Base-by-base conservation (phyloP, 2,888 invertebrate genomes). In the Ophion ventricosus region DNA sequence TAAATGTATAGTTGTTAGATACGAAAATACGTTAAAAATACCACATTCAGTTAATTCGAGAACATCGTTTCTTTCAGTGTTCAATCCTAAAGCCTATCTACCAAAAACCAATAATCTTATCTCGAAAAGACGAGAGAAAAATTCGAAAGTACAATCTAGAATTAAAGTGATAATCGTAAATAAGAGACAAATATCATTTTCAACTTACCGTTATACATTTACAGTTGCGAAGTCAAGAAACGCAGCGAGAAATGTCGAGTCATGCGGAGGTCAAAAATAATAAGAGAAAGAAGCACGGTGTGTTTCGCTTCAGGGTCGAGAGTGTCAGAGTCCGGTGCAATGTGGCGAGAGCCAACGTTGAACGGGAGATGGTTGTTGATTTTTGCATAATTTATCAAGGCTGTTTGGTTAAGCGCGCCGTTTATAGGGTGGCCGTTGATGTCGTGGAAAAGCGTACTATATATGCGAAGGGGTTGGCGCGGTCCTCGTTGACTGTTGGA, bases 381-480 rank as follows among this genome's bases (percentile, higher is more conserved):
- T 92, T 92, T 92, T 92, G 91, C 92, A 92, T 92, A 92, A 92
- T 92, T 92, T 92, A 92, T 92, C 91, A 91, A 91, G 91, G 90
- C 90, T 92, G 92, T 92, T 92, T 92, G 92, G 90, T 89, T 91
- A 91, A 91, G 92, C 91, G 91, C 89, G 88, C 90, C 88, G 91
- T 80, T 90, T 80, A 59, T 90, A 89, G 90, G 89, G 90, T 88
- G 82, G 73, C 76, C 25, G 67, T 26, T 29, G 59, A 54, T 61
- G 70, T 70, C 81, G 73, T 66, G 79, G 26, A 72, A 67, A 67
- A 67, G 49, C 64, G 56, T 5, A 20, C 77, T 59, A 8, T 49
- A 35, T 70, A 23, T 20, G n/a, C 49, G 54, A 89, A 82, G 72
- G 86, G 81, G 76, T 82, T 63, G 72, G 43, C 29, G 23, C 26